Base-by-base conservation (phyloP, 2,113 vertebrate genomes). In the Podarcis muralis region DNA sequence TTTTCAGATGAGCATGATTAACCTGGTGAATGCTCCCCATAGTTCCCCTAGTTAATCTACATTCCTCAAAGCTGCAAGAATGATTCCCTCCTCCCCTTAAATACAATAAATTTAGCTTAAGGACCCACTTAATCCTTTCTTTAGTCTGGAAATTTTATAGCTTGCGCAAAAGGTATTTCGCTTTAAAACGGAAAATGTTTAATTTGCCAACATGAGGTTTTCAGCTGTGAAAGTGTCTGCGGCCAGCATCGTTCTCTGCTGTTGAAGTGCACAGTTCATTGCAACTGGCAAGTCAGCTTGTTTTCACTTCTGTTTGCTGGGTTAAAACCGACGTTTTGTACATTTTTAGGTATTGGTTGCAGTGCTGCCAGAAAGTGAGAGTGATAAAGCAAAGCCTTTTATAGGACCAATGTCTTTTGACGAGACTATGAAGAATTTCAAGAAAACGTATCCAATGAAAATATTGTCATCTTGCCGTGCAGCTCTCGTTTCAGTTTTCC, bases 151-250 rank as follows among this genome's bases (percentile, higher is more conserved):
- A 85, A 69, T 57, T 91, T 72, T 88, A 30, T 68, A 84, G 77
- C 18, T 72, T 89, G 30, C 30, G 83, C 85, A 37, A 2, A n/a
- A 5, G 57, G 69, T 57, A 92, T 93, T 91, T 2, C 53, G 75
- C 90, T 90, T 81, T 88, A 95, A 92, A 84, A 18, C 40, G 91
- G 88, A 86, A 76, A 76, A 68, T 40, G 16, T 83, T 5, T 75
- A 91, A 83, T 86, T 87, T 88, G 23, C 30, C 37, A 90, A 32
- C 30, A 90, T 89, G 65, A 75, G 1, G 57, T 40, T 95, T 89
- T 84, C 74, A 86, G 78, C 88, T 88, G 22, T 6, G 1, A 37
- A 83, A 85, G 35, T 87, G 1, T 69, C 5, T 78, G 5, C 66
- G 43, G 90, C 69, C 48, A 77, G 78, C 72, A 16, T 62, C n/a